Percentiles rank a stretch among this genome's conserved stretches.
These are phyloP conservation scores for Rhopalosiphum nymphaeae DNA, from an alignment of 2,888 invertebrate species.

Conservation along the genomic window DNA sequence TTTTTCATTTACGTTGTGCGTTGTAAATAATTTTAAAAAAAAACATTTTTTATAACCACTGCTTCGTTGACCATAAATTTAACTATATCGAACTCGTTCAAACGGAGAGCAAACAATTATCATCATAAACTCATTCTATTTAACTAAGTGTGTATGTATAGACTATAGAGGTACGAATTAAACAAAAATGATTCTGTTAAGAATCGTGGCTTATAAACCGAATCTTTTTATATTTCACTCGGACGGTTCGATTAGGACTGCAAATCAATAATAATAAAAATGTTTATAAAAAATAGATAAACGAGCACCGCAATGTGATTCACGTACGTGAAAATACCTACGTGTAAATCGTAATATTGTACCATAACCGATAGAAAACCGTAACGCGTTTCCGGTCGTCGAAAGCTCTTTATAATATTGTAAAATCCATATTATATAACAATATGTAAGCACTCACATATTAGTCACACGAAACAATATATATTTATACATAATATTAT, in stretches of 20 bases:
- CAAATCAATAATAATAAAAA: neutral
- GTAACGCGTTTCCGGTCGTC: conserved; percentile 23
- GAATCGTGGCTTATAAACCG: neutral
- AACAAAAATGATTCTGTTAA: neutral
- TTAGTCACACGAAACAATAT: conserved; percentile 26
- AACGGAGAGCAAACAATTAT: neutral
- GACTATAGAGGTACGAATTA: neutral
- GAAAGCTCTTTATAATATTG: neutral
- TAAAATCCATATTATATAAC: neutral
- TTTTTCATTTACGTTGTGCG: conserved; percentile 18
- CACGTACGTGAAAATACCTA: neutral
- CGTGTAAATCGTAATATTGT: neutral
- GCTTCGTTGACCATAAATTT: neutral
- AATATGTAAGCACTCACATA: conserved; percentile 40
- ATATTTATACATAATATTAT: neutral
- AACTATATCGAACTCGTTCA: neutral
- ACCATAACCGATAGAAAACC: neutral
- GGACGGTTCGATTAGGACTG: neutral
- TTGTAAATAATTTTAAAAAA: neutral
- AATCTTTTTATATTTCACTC: neutral
- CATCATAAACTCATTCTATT: neutral
- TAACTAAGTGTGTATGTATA: neutral
- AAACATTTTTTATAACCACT: neutral
- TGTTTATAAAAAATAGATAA: neutral
- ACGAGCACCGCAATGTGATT: neutral